These are phyloP conservation scores for Drosophila vallismaia DNA, from an alignment of 2,888 invertebrate species.

Conservation along the genomic window DNA sequence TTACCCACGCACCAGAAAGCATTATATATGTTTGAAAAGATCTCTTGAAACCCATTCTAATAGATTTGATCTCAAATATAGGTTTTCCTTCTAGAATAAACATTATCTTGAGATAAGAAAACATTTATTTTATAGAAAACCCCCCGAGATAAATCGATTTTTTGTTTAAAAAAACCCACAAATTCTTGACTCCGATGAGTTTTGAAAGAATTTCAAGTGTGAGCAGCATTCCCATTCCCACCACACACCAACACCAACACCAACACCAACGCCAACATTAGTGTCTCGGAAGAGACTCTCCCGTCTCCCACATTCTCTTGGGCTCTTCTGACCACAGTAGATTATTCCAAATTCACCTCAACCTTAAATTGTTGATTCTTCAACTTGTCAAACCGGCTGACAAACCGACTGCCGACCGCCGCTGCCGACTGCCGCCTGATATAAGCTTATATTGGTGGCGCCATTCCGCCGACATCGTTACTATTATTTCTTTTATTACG, in stretches of 20 bases:
- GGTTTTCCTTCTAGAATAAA: background rate
- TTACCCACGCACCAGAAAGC: background rate
- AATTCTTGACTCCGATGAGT: conserved; percentile 11
- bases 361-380: conserved; percentile 80
- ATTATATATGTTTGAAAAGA: background rate
- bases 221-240: conserved; percentile 17
- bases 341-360: conserved; percentile 68
- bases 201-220: conserved; percentile 32
- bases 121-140: background rate
- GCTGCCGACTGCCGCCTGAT: conserved; percentile 54
- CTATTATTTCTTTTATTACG: conserved; percentile 84
- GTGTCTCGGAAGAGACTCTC: conserved; percentile 42
- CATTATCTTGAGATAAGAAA: background rate
- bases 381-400: conserved; percentile 79
- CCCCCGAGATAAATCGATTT: conserved; percentile 1
- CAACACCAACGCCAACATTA: conserved; percentile 1
- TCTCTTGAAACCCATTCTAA: background rate
- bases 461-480: conserved; percentile 82
- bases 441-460: conserved; percentile 82
- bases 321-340: conserved; percentile 32
- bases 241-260: conserved; percentile 32
- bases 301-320: conserved; percentile 13
- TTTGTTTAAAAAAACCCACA: background rate
- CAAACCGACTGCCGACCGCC: conserved; percentile 60
- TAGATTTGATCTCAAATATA: background rate